These are phyloP conservation scores for Limulus polyphemus DNA, from an alignment of 2,888 invertebrate species.

Conservation along the genomic window DNA sequence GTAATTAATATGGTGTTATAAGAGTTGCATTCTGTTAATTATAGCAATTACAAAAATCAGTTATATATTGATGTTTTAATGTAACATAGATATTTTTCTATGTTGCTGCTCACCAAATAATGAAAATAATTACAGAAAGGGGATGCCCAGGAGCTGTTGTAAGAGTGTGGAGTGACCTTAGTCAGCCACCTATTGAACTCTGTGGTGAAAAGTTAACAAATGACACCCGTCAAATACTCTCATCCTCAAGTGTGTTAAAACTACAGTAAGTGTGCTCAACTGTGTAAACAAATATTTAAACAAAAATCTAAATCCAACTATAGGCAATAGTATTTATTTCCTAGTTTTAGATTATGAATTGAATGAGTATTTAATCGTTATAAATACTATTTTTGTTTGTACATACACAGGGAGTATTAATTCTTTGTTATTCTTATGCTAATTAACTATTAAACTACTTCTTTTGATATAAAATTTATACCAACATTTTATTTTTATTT, in stretches of 20 bases:
- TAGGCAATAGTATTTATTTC: neutral
- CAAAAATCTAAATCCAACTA: neutral
- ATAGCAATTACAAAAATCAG: no score
- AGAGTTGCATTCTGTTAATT: no score
- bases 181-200: slow-evolving; percentile 68
- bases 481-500: no score
- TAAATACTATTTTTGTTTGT: no score
- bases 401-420: no score
- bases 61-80: no score
- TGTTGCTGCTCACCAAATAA: slow-evolving; percentile 2
- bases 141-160: slow-evolving; percentile 86
- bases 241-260: slow-evolving; percentile 24
- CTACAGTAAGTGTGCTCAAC: slow-evolving; percentile 20
- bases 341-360: neutral
- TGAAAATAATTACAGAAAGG: slow-evolving; percentile 33
- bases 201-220: slow-evolving; percentile 67
- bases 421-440: no score
- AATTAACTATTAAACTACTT: no score
- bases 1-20: no score
- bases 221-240: slow-evolving; percentile 23
- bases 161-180: slow-evolving; percentile 71
- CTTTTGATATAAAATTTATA: no score
- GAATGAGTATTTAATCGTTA: neutral
- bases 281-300: no score
- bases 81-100: no score